Evolutionary conservation across 2,797 vertebrate species (phyloP).

Genomic region (Melopsittacus undulatus): DNA sequence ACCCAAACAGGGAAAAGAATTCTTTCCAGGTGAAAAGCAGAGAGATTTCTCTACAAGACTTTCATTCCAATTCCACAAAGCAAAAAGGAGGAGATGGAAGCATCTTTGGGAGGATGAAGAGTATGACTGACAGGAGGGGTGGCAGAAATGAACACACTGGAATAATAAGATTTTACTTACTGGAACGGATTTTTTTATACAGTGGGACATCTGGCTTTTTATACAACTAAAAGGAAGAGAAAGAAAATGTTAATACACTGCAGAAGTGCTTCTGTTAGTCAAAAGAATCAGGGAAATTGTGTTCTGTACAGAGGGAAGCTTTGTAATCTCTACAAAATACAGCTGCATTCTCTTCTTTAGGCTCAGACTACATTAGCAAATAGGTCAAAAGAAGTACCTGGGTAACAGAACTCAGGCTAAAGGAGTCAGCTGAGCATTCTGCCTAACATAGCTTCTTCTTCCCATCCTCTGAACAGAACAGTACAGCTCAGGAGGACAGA

Average conservation of each 20-base stretch:
- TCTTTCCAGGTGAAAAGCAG: not conserved
- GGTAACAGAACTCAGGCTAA: not conserved
- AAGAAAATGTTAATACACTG: slow-evolving; percentile 43
- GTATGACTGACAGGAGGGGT: not conserved
- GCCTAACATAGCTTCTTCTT: not conserved
- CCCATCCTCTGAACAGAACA: not conserved
- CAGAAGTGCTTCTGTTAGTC: slow-evolving; percentile 10
- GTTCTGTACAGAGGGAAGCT: not conserved
- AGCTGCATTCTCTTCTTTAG: not conserved
- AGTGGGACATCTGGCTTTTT: slow-evolving; percentile 86
- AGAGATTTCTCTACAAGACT: not conserved
- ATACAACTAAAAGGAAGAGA: slow-evolving; percentile 77
- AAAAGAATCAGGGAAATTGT: not conserved
- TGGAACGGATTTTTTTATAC: slow-evolving; percentile 85
- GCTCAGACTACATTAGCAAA: not conserved
- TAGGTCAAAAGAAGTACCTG: not conserved
- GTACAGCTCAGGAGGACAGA: not conserved
- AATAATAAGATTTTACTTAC: slow-evolving; percentile 74
- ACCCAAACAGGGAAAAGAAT: not conserved
- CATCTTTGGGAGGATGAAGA: not conserved
- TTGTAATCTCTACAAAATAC: not conserved
- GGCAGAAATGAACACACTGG: not conserved
- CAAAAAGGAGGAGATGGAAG: not conserved
- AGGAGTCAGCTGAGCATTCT: not conserved
- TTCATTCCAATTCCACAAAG: not conserved